phyloP scores from a whole-genome alignment of 2,113 vertebrate genomes.

The Ranitomeya imitator region DNA sequence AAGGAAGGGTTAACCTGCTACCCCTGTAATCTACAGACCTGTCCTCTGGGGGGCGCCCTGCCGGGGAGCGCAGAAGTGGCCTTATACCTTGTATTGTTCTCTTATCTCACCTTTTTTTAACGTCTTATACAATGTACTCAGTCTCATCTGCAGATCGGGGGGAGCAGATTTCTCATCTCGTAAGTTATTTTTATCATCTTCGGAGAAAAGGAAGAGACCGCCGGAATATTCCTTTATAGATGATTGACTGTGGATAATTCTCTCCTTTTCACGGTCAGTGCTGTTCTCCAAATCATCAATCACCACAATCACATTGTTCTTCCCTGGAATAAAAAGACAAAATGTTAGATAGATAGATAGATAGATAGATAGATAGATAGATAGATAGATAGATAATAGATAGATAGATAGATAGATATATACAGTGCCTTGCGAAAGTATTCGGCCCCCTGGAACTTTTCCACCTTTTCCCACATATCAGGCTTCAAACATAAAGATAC shows the following conservation, averaged over 20 bases:
- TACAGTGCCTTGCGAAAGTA: no score
- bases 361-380: no score
- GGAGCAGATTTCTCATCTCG: not conserved
- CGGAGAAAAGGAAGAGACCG: not conserved
- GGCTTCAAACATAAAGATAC: no score
- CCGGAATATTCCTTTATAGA: not conserved
- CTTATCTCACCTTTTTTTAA: not conserved
- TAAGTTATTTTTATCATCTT: not conserved
- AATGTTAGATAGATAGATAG: no score
- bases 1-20: no score
- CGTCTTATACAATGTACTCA: not conserved
- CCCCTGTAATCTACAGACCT: no score
- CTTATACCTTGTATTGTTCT: no score
- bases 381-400: not conserved
- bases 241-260: not conserved
- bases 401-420: no score
- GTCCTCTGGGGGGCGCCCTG: no score
- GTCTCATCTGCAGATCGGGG: not conserved
- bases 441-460: no score
- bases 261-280: not conserved
- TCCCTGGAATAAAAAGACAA: not conserved
- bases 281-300: not conserved
- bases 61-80: no score
- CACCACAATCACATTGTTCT: constrained; percentile 23
- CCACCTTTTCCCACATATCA: no score